Evolutionary conservation across 2,113 vertebrate genomes (phyloP), one percentile per base, ranked within the genome.

Genomic region (Genyomyrus donnyi): DNA sequence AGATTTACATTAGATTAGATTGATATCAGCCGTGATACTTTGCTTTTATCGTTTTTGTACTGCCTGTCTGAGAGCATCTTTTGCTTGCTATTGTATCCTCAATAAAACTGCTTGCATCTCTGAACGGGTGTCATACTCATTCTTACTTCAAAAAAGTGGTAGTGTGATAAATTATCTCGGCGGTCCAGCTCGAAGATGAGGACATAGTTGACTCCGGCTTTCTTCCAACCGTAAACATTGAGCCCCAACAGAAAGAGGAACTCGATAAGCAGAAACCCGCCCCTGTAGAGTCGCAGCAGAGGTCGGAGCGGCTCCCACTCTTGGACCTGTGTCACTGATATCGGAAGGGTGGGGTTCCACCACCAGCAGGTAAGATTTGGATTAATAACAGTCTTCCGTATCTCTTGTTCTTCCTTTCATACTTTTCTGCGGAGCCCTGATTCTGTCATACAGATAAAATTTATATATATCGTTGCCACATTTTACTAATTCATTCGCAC

Each of bases 121-220:
- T 85, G 83, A 85, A 46, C 0, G 3, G 21, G 45, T 48, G 83
- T 11, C 15, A 48, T 48, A 85, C 80, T 46, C 42, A 24, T 77
- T 21, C 39, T 96, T 94, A 97, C 98, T 97, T 99, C 98, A 94
- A 99, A 99, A 92, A 99, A 96, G 95, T 99, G 97, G 90, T 99
- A 97, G 95, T 98, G 97, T 88, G 98, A 99, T 90, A 99, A 95
- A 95, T 98, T 97, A 94, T 97, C 98, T 92, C 98, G 96, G 74
- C 98, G 98, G 91, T 99, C 98, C 92, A 99, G 97, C 91, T 99
- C 98, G 8, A 99, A 99, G 93, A 99, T 99, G 91, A 99, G 98
- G 80, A 98, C 97, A 1, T 99, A 98, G 94, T 99, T 99, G 94
- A 99, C 98, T 92, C 97, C 98, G 87, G 97, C 97, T 92, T 97